phyloP scores from a whole-genome alignment of 1,140 invertebrate species.

The Caligus rogercresseyi region DNA sequence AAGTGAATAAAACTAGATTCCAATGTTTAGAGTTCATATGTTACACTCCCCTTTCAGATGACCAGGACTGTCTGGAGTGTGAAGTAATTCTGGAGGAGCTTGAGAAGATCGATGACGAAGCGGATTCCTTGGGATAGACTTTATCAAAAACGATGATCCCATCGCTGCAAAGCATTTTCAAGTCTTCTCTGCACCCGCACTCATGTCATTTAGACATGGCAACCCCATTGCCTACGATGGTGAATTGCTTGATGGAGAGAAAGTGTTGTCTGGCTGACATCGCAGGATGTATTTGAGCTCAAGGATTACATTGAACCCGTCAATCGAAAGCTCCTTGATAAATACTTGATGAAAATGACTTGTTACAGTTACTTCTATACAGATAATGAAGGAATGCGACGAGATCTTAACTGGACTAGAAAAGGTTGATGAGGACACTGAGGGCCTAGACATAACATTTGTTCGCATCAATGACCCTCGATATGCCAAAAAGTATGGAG shows the following conservation, averaged over 20 bases:
- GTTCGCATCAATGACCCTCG: slow-evolving; percentile 79
- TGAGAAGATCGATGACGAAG: slow-evolving; percentile 83
- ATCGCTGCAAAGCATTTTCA: slow-evolving; percentile 62
- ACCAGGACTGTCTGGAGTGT: slow-evolving; percentile 73
- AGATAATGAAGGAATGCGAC: slow-evolving; percentile 47
- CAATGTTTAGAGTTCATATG: too few species aligned
- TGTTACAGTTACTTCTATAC: slow-evolving; percentile 82
- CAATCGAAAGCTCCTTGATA: slow-evolving; percentile 83
- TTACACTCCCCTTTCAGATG: slow-evolving; percentile 42
- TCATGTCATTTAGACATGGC: slow-evolving; percentile 76
- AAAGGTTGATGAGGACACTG: slow-evolving; percentile 77
- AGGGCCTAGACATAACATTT: slow-evolving; percentile 83
- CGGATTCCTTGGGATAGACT: slow-evolving; percentile 78
- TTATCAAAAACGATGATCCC: slow-evolving; percentile 73
- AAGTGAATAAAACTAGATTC: slow-evolving; percentile 33
- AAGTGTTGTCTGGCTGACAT: slow-evolving; percentile 73
- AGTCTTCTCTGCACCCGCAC: slow-evolving; percentile 54
- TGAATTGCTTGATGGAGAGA: slow-evolving; percentile 68
- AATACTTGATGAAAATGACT: slow-evolving; percentile 83
- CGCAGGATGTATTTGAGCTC: slow-evolving; percentile 83
- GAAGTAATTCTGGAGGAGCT: slow-evolving; percentile 65
- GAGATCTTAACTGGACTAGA: slow-evolving; percentile 63
- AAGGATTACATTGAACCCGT: slow-evolving; percentile 93
- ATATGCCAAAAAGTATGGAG: slow-evolving; percentile 86
- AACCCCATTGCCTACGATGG: slow-evolving; percentile 43